These are phyloP conservation scores for Falco novaeseelandiae DNA, from an alignment of 2,797 vertebrate genomes.

Conservation along the genomic window DNA sequence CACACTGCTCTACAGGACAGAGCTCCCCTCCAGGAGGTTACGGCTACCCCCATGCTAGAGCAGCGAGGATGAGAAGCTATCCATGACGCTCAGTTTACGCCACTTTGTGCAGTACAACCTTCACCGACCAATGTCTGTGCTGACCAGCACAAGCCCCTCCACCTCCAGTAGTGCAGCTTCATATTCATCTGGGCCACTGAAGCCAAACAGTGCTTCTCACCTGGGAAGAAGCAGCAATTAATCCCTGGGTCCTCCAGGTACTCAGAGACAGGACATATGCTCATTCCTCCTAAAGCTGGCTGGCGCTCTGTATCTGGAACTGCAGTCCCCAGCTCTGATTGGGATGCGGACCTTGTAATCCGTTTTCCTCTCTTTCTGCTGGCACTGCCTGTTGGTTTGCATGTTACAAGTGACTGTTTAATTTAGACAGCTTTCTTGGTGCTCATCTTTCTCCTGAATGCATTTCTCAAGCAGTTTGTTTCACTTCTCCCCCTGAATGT, in stretches of 20 bases:
- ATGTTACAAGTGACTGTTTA: constrained; percentile 27
- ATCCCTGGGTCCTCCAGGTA: neutral
- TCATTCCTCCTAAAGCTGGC: neutral
- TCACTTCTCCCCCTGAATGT: neutral
- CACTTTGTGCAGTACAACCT: neutral
- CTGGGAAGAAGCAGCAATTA: neutral
- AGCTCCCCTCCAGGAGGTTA: too few relatives aligned
- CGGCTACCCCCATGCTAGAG: neutral
- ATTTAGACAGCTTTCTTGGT: constrained; percentile 17
- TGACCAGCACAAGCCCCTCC: neutral
- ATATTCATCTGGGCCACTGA: neutral
- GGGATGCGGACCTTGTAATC: constrained; percentile 39
- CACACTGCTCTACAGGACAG: neutral
- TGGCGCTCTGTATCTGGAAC: neutral
- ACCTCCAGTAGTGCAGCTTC: neutral
- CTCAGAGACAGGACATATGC: neutral
- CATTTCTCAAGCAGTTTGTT: constrained; percentile 48
- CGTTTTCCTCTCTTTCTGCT: constrained; percentile 6
- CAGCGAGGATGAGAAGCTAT: rapidly evolving
- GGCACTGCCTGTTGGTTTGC: constrained; percentile 42
- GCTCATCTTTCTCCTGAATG: constrained; percentile 15
- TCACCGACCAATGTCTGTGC: neutral
- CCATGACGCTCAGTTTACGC: neutral
- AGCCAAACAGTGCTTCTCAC: neutral
- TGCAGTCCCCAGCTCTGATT: constrained; percentile 11